Base-by-base conservation (phyloP, 2,113 vertebrate genomes). In the Leucoraja erinaceus region DNA sequence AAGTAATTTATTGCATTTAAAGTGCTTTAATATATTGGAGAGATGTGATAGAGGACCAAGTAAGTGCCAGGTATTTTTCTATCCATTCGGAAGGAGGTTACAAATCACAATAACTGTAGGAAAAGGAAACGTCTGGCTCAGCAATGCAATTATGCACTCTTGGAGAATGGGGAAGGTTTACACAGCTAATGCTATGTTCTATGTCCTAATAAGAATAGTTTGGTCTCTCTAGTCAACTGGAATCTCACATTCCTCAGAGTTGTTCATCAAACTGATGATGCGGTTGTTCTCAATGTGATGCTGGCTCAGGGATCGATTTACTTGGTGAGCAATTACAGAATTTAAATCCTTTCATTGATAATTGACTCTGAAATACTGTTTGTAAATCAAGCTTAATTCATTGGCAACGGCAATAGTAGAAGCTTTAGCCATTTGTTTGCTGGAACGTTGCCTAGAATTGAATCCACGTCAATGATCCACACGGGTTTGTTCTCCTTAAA, bases 331-430 rank as follows among this genome's bases (percentile, higher is more conserved):
- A 63, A 12, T 88, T 84, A 28, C 56, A 12, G 33, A n/a, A 63
- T 88, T 88, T 59, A 25, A 88, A 88, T 63, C 83, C 83, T 63
- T 86, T 61, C 59, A 63, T 88, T 66, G 83, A 63, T 88, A 18
- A 88, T n/a, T 61, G n/a, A 14, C 11, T 5, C 81, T 61, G 61
- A 86, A 86, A 61, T n/a, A 31, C 28, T 63, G 5, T 5, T 31
- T n/a, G 14, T 12, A 88, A 88, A 63, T 88, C 83, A 88, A 63
- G 28, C 14, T 3, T 6, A 63, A 88, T 63, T 25, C 28, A 63
- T 88, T 63, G 12, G 33, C 61, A n/a, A 12, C 16, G 31, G 7
- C 83, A 31, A 31, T 88, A 16, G 56, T 56, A 61, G 81, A 12
- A 31, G 14, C 59, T n/a, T 63, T 63, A n/a, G 56, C 10, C 14